Evolutionary conservation across 2,888 invertebrate genomes (phyloP).

Genomic region (Apomyelois bistriatella): DNA sequence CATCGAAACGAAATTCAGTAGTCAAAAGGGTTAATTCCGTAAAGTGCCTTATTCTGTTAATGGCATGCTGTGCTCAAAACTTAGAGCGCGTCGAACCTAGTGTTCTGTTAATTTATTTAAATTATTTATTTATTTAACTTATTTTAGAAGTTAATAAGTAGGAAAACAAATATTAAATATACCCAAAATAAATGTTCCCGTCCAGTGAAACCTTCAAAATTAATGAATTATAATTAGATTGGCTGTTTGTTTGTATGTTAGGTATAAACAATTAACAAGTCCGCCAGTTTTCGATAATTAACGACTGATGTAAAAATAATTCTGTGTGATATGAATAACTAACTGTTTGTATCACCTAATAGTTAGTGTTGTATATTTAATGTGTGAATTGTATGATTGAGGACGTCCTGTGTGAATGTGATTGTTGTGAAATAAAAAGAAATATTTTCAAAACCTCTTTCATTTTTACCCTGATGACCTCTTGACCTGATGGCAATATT

Average conservation of each 20-base stretch:
- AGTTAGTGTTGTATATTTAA: conserved; percentile 71
- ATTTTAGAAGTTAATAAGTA: conserved; percentile 68
- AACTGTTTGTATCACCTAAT: conserved; percentile 64
- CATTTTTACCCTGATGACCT: conserved; percentile 14
- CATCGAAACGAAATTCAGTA: conserved; percentile 28
- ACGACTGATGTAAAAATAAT: conserved; percentile 76
- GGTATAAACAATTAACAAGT: conserved; percentile 45
- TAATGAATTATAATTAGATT: conserved; percentile 38
- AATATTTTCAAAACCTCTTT: conserved; percentile 31
- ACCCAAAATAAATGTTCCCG: conserved; percentile 32
- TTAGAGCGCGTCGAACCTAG: conserved; percentile 47
- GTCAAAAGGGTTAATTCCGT: conserved; percentile 28
- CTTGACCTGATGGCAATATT: neutral
- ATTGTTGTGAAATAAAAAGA: conserved; percentile 69
- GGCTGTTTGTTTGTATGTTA: conserved; percentile 45
- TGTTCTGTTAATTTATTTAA: conserved; percentile 70
- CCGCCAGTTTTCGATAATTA: conserved; percentile 65
- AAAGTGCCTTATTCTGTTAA: conserved; percentile 28
- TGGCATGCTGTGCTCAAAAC: conserved; percentile 36
- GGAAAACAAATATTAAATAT: conserved; percentile 37
- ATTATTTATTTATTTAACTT: conserved; percentile 78
- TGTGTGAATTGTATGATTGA: conserved; percentile 64
- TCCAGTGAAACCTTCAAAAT: conserved; percentile 32
- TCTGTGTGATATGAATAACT: conserved; percentile 68
- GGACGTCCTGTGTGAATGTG: conserved; percentile 78